Evolutionary conservation across 2,113 vertebrate species (phyloP), one percentile per base, ranked within the genome.

Genomic region (Melanostigma gelatinosum): DNA sequence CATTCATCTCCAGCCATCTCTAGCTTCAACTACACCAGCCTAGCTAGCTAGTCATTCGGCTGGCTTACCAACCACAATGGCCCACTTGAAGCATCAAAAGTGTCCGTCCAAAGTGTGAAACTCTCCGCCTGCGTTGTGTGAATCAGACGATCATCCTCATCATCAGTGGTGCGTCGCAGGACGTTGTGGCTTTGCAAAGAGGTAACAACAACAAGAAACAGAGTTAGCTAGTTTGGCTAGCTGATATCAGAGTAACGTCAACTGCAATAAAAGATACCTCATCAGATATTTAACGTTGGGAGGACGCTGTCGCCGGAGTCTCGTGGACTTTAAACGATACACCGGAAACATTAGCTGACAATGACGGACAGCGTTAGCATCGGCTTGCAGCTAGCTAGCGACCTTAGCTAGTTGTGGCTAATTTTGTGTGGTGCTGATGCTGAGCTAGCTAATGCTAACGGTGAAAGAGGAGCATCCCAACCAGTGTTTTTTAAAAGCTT

Each of bases 361-460:
- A 8, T 62, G 38, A 50, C 12, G 13, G 10, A 46, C 46, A 36
- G 2, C 4, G 62, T 67, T 79, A 74, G 55, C 73, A n/a, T 4
- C 72, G 32, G 77, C 66, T 91, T 82, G 50, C 57, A 22, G 52
- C 55, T 29, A 48, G 6, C 4, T 74, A 46, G 11, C 44, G 88
- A 85, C 79, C 65, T 76, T 79, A 82, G 75, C 79, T 91, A 69
- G 48, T 55, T 48, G 32, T 32, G 44, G 85, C 77, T 86, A 57
- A 71, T 76, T 72, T 3, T 24, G 20, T 12, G 72, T 88, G 91
- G 86, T 93, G 84, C 88, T 93, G 90, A 90, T 89, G 89, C 87
- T 90, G 88, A 80, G 79, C 67, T 76, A 74, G 67, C 61, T 54
- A 13, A 50, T n/a, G 89, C 80, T 87, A 84, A 77, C 68, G 16